Evolutionary conservation across 2,113 vertebrate species (phyloP).

Genomic region (Orientallactaga bullata): DNA sequence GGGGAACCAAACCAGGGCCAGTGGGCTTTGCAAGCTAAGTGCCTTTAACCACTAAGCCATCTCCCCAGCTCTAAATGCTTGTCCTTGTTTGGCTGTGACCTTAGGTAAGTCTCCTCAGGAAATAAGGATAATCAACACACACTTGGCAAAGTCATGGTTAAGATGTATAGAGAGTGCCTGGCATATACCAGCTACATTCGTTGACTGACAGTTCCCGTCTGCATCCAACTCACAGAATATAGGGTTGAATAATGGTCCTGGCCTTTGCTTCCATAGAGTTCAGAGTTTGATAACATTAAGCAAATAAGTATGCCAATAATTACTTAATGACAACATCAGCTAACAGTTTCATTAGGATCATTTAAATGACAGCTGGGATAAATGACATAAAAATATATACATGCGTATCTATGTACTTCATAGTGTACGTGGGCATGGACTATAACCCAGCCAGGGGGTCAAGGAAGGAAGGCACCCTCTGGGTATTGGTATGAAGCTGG

Average conservation of each 20-base stretch:
- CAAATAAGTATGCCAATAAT: not conserved
- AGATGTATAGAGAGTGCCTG: not conserved
- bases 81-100: not conserved
- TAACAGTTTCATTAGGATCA: not conserved
- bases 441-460: not conserved
- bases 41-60: too few species aligned
- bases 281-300: conserved; percentile 12
- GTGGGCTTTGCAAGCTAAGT: too few species aligned
- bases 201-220: not conserved
- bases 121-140: not conserved
- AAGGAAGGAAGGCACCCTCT: not conserved
- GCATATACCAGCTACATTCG: not conserved
- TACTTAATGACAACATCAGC: conserved; percentile 15
- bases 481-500: not conserved
- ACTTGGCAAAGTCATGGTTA: not conserved
- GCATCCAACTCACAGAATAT: not conserved
- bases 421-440: too few species aligned
- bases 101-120: not conserved
- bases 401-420: not conserved
- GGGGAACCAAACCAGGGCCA: too few species aligned
- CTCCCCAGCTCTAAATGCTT: not conserved
- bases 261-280: not conserved
- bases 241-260: not conserved
- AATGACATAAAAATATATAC: not conserved
- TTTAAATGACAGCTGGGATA: conserved; percentile 2